Conservation (phyloP, 2,888 invertebrate species). For the Baronia brevicornis region DNA sequence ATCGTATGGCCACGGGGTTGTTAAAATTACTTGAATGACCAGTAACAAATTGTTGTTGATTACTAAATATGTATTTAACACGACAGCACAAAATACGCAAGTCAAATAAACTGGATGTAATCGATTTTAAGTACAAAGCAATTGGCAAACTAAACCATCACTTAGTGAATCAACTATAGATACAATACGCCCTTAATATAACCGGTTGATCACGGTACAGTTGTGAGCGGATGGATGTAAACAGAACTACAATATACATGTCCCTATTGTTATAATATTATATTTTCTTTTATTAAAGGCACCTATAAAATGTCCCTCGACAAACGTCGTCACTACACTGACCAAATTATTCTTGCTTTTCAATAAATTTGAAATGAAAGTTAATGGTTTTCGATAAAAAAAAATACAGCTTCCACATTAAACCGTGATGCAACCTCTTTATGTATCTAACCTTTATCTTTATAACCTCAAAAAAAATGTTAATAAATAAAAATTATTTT, state of each 20-base stretch:
- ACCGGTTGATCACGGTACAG: slow-evolving; percentile 37
- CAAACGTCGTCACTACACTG: slow-evolving; percentile 49
- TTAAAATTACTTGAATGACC: slow-evolving; percentile 32
- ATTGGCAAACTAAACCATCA: slow-evolving; percentile 11
- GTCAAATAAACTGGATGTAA: no score
- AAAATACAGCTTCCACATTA: slow-evolving; percentile 19
- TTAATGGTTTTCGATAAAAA: not conserved
- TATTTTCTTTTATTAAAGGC: slow-evolving; percentile 64
- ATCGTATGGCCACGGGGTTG: slow-evolving; percentile 66
- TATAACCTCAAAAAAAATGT: not conserved
- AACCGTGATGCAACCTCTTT: slow-evolving; percentile 15
- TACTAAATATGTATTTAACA: no score
- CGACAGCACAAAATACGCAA: no score
- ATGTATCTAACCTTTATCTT: no score
- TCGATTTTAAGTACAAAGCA: no score
- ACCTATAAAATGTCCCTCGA: slow-evolving; percentile 69
- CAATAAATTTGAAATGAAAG: slow-evolving; percentile 14
- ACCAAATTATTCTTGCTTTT: slow-evolving; percentile 39
- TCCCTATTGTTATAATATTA: slow-evolving; percentile 48
- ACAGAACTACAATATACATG: slow-evolving; percentile 63
- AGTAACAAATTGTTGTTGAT: slow-evolving; percentile 27
- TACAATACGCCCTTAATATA: slow-evolving; percentile 23
- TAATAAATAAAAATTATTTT: not conserved
- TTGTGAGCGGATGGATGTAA: slow-evolving; percentile 64
- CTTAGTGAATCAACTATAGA: slow-evolving; percentile 14